Evolutionary conservation across 2,888 invertebrate genomes (phyloP), one percentile per base, ranked within the genome.

Genomic region (Rotaria magnacalcarata): DNA sequence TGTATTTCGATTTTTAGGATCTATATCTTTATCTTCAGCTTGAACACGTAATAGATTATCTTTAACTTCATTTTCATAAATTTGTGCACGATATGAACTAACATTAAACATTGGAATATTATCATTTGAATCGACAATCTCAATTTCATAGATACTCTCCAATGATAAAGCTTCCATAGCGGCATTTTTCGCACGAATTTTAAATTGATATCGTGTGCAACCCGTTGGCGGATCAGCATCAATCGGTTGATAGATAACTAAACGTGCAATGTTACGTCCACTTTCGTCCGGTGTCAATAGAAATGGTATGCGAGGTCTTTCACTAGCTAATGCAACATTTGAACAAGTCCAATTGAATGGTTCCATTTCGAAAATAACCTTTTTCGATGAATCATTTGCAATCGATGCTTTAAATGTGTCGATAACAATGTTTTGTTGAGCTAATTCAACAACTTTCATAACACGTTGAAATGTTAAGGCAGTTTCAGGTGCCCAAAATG

Each of bases 41-140:
- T 96, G 96, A 93, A 97, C 97, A 89, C 96, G 96, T 92, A 97
- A 95, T 27, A 91, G 89, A 88, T 96, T 96, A 92, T 96, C 89
- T 84, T 87, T 96, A 91, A 96, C 96, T 92, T 96, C 96, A 93
- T 97, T 96, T 92, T 97, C 97, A 92, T 96, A 96, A 90, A 97
- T 96, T 92, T 96, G 96, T 90, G 97, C 96, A 92, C 96, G 95
- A 92, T 97, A 96, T 89, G 96, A 93, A 90, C 95, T 95, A 92
- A 96, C 96, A 93, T 96, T 96, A 93, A 98, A 98, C 93, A 96
- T 96, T 88, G 97, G 97, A 88, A 96, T 96, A 93, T 98, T 97
- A 93, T 98, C 97, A 94, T 98, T 98, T 93, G 96, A 96, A 93
- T 97, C 97, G 89, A 96, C 96, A 91, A 97, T 96, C 90, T 96